These are phyloP conservation scores for Gambelia wislizenii DNA, from an alignment of 2,797 vertebrate genomes.

Conservation along the genomic window DNA sequence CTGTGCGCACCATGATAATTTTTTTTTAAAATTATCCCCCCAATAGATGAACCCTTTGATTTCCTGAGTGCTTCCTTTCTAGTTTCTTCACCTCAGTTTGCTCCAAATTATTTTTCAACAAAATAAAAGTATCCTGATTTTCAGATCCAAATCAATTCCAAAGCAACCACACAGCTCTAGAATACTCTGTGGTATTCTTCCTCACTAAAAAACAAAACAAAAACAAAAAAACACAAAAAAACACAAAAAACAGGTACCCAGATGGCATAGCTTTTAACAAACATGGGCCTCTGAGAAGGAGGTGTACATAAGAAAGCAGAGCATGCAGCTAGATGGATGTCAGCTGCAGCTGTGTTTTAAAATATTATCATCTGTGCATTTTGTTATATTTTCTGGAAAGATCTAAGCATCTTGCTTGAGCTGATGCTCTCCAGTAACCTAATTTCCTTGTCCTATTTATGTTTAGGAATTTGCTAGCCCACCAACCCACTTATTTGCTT, in stretches of 20 bases:
- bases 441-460: slow-evolving; percentile 15
- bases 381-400: background rate
- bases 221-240: no score
- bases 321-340: background rate
- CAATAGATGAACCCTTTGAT: no score
- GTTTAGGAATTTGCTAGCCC: background rate
- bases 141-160: background rate
- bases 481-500: slow-evolving; percentile 10
- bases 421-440: background rate
- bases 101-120: background rate
- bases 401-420: background rate
- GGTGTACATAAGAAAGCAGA: background rate
- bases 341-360: background rate
- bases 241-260: background rate
- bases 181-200: background rate
- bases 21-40: no score
- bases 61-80: background rate
- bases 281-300: background rate
- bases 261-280: background rate
- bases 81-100: background rate
- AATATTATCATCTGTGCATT: background rate
- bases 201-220: background rate
- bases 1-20: no score
- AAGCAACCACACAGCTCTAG: background rate
- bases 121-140: background rate